Base-by-base conservation (phyloP, 1,140 invertebrate genomes). In the Drosophila tropicalis region DNA sequence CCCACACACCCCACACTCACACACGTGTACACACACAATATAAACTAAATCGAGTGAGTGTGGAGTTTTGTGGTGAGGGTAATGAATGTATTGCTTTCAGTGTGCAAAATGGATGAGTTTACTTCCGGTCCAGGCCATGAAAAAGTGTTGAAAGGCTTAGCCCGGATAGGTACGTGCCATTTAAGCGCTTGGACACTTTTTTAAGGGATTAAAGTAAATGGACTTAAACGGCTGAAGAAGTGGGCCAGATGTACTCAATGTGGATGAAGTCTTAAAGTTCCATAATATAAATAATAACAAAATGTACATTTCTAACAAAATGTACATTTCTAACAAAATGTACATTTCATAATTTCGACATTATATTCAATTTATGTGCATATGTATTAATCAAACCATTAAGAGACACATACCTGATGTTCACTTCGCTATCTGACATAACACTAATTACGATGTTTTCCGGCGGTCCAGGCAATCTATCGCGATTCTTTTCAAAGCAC, bases 401-500 rank as follows among this genome's bases (percentile, higher is more conserved):
- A 7, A 22, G 5, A 51, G 36, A 13, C 2, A 79, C 91, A 81
- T 62, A 92, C 91, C 81, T 85, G 40, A 92, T 85, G 15, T 76
- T 74, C 10, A 92, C 91, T 72, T 92, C 90, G 57, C 75, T 85
- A 39, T 91, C 90, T 9, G 91, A 92, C 4, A 92, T 34, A 41
- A 94, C 93, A 40, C 94, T 93, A 13, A 96, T 94, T 22, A 93
- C 93, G 29, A 97, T 92, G 76, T 96, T 95, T 66, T 94, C 93
- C 2, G 96, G 96, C n/a, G 96, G 96, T 13, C 96, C 96, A 0
- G 96, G 96, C 66, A 97, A 90, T 56, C 93, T 94, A 92, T 96
- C 95, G 67, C 95, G 94, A 15, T 96, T 94, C 90, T 96, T 96
- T 56, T 96, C 94, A 92, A 97, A 97, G 92, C 96, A 97, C 10